A percentile compares a stretch with the other conserved stretches of the same genome.
phyloP scores from a whole-genome alignment of 2,888 invertebrate species.

The Noctua janthina region DNA sequence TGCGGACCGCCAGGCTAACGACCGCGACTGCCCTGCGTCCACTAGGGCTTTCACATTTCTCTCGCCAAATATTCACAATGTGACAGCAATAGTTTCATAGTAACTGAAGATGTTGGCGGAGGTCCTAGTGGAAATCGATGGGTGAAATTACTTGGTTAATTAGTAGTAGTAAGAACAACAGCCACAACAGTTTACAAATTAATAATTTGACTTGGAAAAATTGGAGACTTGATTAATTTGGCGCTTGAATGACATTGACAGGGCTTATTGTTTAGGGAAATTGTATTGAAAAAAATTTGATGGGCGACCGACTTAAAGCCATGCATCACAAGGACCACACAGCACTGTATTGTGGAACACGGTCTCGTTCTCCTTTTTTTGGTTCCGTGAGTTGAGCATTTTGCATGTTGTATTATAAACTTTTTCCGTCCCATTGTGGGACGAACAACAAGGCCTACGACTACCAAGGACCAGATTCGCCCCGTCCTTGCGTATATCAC shows the following conservation, averaged over 20 bases:
- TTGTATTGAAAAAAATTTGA: no score
- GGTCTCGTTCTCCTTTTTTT: no score
- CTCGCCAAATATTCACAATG: slow-evolving; percentile 54
- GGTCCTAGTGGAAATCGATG: background rate
- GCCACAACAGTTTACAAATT: background rate
- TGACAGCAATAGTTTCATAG: slow-evolving; percentile 11
- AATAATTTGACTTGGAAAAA: background rate
- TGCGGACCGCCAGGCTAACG: slow-evolving; percentile 65
- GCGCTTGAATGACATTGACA: background rate
- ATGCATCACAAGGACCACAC: no score
- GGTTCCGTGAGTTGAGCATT: no score
- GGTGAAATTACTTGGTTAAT: background rate
- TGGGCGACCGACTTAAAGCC: no score
- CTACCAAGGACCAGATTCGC: background rate
- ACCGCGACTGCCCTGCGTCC: slow-evolving; percentile 68
- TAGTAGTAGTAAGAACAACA: background rate
- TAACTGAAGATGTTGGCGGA: slow-evolving; percentile 3
- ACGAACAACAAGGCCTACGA: background rate
- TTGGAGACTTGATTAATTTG: background rate
- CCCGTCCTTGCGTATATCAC: no score
- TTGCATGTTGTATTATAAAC: no score
- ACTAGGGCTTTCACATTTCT: slow-evolving; percentile 70
- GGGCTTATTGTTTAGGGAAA: background rate
- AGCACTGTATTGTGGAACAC: no score
- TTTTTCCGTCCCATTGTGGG: no score